Base-by-base conservation (phyloP, 2,888 invertebrate genomes). In the Chrysopilus asiliformis region DNA sequence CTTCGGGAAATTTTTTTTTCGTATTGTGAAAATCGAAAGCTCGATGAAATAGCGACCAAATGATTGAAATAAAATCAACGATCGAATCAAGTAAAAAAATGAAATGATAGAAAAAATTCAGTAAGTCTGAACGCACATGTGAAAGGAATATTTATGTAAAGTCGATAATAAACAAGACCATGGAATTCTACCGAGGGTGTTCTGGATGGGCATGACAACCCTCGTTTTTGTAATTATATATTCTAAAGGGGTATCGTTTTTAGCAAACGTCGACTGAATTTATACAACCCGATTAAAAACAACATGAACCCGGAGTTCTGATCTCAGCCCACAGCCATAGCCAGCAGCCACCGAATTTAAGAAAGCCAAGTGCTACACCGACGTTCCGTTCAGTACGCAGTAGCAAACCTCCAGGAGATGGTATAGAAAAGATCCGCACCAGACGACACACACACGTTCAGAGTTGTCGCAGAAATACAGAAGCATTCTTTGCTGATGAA, bases 201-300 rank as follows among this genome's bases (percentile, higher is more conserved):
- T 26, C 10, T 10, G 32, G 32, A 20, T 13, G 20, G 17, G 20
- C 20, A 32, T 24, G 34, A 28, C 35, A 41, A 31, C 38, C 38
- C 41, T 30, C 16, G 22, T 14, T 36, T 36, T 14, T 18, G 20
- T 41, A 43, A 43, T 43, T 43, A 41, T 31, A 36, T 43, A 43
- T 43, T 43, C 43, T 17, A 39, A 32, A 40, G 33, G 36, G 40
- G 39, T 40, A 34, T 19, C 27, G 34, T 15, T 33, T 43, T 40
- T 26, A 34, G 38, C 36, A 36, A 40, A 43, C 43, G 38, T 35
- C 29, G 32, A 38, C 38, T 42, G 42, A 44, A 44, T 44, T 42
- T 42, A 44, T 41, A 42, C 36, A 36, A 26, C 32, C 34, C 37
- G 32, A 41, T 41, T 41, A 41, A 39, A 36, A 40, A 35, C 19